phyloP scores from a whole-genome alignment of 2,888 invertebrate genomes.

The Furcula furcula region DNA sequence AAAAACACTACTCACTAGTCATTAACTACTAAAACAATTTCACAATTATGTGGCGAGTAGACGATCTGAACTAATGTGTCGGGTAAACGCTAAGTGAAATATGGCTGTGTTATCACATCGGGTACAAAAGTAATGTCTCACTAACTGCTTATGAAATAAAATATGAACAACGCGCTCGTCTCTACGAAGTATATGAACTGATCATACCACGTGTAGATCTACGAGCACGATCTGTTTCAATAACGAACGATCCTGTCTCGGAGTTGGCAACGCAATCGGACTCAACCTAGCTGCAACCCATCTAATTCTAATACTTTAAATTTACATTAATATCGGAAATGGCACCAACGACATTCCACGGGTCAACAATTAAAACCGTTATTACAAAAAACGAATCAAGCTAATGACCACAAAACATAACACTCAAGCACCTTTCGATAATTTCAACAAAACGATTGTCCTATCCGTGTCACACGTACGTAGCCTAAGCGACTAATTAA shows the following conservation, averaged over 20 bases:
- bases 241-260: constrained; percentile 14
- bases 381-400: constrained; percentile 57
- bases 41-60: constrained; percentile 51
- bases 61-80: constrained; percentile 47
- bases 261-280: constrained; percentile 31
- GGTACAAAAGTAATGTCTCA: constrained; percentile 48
- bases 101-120: constrained; percentile 41
- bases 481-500: constrained; percentile 43
- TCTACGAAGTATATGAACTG: constrained; percentile 3
- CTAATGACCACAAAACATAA: constrained; percentile 74
- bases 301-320: constrained; percentile 54
- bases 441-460: constrained; percentile 65
- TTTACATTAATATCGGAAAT: constrained; percentile 71
- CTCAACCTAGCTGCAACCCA: constrained; percentile 45
- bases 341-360: constrained; percentile 80
- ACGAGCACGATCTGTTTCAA: constrained; percentile 11
- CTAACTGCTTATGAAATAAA: constrained; percentile 33
- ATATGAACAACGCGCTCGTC: constrained; percentile 2
- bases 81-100: constrained; percentile 42
- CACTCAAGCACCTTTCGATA: constrained; percentile 76
- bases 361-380: constrained; percentile 74
- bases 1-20: constrained; percentile 71
- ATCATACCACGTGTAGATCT: constrained; percentile 10
- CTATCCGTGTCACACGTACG: constrained; percentile 40
- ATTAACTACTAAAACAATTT: constrained; percentile 61